Base-by-base conservation (phyloP, 2,113 vertebrate species). In the Rissa tridactyla region DNA sequence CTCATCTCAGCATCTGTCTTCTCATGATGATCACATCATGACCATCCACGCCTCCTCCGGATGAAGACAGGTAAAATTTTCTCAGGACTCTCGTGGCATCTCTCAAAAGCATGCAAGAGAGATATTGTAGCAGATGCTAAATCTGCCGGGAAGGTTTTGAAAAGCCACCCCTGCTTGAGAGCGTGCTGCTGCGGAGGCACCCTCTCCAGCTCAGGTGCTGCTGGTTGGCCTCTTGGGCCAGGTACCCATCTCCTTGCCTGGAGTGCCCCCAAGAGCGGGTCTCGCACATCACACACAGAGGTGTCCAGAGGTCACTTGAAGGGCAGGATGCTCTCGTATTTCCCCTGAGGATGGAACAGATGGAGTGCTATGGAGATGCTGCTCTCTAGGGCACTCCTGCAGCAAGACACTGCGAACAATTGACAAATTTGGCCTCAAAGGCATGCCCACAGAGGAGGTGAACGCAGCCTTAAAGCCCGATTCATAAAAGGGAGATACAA, bases 261-360 rank as follows among this genome's bases (percentile, higher is more conserved):
- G 86, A 96, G 88, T 94, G 86, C 80, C 80, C 88, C 86, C 91
- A 90, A 57, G 80, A 95, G 95, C 36, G 3, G 92, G 46, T 65
- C 86, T 36, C 16, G 71, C 68, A 94, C 46, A 62, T 46, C 64
- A 18, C 92, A 88, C 1, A 3, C 13, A 1, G 62, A 29, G 68
- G 58, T 82, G 86, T 36, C 79, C n/a, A 1, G 64, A 89, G 91
- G 91, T 91, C 94, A 89, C 58, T 23, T 29, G 11, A 66, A 78
- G 86, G 89, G 69, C 91, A 97, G 73, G 88, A 91, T 86, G 72
- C 73, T 75, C 55, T 78, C 13, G 3, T 11, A 7, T 36, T 72
- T 29, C 55, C 93, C 82, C 58, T 9, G 42, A 89, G 95, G 91
- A 89, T 19, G 18, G 60, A 96, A 52, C 93, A 95, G 94, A 95